Percentiles rank a stretch among this genome's conserved stretches.
Conservation (phyloP, 1,140 invertebrate species). For the Eciton burchellii region DNA sequence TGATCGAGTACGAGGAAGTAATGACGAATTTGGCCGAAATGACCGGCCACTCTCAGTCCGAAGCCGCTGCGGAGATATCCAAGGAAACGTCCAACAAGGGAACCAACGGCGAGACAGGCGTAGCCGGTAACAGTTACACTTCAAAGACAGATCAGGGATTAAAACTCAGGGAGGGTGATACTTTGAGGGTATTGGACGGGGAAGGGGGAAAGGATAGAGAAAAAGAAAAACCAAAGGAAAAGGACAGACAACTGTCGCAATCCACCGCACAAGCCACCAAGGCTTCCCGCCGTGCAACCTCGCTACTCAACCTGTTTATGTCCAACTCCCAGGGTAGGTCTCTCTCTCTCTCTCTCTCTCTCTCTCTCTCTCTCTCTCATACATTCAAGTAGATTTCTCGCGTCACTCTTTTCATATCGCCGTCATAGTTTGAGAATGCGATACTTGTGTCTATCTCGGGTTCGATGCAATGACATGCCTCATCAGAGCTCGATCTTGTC, state of each 20-base stretch:
- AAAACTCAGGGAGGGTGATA: constrained; percentile 80
- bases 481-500: no score
- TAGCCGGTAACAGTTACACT: constrained; percentile 84
- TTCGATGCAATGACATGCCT: constrained; percentile 46
- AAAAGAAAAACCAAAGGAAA: constrained; percentile 76
- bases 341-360: constrained; percentile 47
- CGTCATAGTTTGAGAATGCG: no score
- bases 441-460: constrained; percentile 61
- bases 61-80: constrained; percentile 70
- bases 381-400: constrained; percentile 64
- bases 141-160: constrained; percentile 82
- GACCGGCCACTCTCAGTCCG: constrained; percentile 76
- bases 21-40: constrained; percentile 84
- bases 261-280: constrained; percentile 87
- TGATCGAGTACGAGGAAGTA: constrained; percentile 86
- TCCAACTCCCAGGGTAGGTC: constrained; percentile 95
- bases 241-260: constrained; percentile 80
- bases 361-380: constrained; percentile 19
- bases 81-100: constrained; percentile 83
- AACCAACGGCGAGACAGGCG: constrained; percentile 84
- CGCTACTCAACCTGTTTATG: constrained; percentile 97
- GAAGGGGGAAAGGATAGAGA: constrained; percentile 79
- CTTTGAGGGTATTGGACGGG: constrained; percentile 70
- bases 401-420: constrained; percentile 60
- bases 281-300: constrained; percentile 96